A percentile compares a stretch with the other conserved stretches of the same genome.
These are phyloP conservation scores for Abscondita cerata DNA, from an alignment of 2,888 invertebrate genomes.

Conservation along the genomic window DNA sequence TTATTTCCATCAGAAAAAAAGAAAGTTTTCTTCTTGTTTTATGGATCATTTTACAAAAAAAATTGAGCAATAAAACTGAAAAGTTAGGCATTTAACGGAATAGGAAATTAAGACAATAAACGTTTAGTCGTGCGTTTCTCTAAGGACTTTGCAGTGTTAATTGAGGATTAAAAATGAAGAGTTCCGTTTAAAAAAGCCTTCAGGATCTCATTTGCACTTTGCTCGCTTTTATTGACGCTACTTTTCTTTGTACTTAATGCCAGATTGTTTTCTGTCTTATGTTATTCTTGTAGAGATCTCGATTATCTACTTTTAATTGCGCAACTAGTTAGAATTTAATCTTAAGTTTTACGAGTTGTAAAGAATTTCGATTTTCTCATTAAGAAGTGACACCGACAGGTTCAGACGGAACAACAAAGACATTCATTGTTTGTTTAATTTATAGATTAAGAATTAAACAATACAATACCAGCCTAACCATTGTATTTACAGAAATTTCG, in stretches of 20 bases:
- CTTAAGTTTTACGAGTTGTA: too few species aligned
- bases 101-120: constrained; percentile 36
- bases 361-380: too few species aligned
- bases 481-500: too few species aligned
- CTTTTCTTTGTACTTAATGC: constrained; percentile 18
- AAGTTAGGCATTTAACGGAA: constrained; percentile 25
- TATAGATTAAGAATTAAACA: too few species aligned
- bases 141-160: constrained; percentile 38
- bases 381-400: too few species aligned
- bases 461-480: too few species aligned
- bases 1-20: constrained; percentile 1
- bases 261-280: constrained; percentile 16
- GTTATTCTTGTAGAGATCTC: background rate
- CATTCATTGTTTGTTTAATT: too few species aligned
- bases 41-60: background rate
- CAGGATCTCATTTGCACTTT: constrained; percentile 39
- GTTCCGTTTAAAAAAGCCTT: constrained; percentile 35
- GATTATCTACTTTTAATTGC: too few species aligned
- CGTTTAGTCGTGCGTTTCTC: constrained; percentile 35
- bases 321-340: too few species aligned
- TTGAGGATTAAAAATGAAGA: constrained; percentile 42
- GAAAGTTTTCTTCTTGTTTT: background rate
- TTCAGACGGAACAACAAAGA: too few species aligned
- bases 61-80: constrained; percentile 28
- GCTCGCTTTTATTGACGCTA: constrained; percentile 32